Percentiles rank a stretch among this genome's conserved stretches.
Evolutionary conservation across 2,888 invertebrate species (phyloP).

Genomic region (Synergus laeviventris): DNA sequence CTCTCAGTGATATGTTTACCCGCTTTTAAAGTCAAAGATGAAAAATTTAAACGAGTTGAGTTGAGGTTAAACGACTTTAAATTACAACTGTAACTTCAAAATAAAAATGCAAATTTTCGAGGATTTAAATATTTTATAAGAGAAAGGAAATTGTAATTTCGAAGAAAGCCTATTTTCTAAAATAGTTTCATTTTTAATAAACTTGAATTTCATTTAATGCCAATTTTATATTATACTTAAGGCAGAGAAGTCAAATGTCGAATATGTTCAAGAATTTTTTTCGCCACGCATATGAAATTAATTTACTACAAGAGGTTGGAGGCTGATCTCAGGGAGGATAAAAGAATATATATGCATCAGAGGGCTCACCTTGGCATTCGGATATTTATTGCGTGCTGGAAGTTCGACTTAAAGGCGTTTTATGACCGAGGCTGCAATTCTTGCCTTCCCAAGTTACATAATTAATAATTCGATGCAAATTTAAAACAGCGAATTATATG

Average conservation of each 20-base stretch:
- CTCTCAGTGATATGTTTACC: neutral
- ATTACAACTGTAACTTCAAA: too few species aligned
- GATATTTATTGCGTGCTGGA: constrained; percentile 4
- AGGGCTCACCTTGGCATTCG: neutral
- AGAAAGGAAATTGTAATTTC: too few species aligned
- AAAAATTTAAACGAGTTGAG: neutral
- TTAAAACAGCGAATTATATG: neutral
- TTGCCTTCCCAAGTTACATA: neutral
- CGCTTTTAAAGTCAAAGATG: neutral
- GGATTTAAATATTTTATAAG: too few species aligned
- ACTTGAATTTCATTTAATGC: too few species aligned
- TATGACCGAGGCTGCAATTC: neutral
- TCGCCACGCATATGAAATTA: neutral
- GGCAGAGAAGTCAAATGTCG: too few species aligned
- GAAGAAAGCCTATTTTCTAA: too few species aligned
- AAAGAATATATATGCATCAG: neutral
- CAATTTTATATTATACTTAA: too few species aligned
- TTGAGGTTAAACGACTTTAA: too few species aligned
- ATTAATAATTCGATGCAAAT: constrained; percentile 15
- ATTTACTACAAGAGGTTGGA: neutral
- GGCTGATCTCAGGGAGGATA: neutral
- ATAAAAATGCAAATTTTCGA: too few species aligned
- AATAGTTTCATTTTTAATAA: too few species aligned
- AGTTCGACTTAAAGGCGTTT: constrained; percentile 1
- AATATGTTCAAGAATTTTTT: neutral